Evolutionary conservation across 2,113 vertebrate species (phyloP), one percentile per base, ranked within the genome.

Genomic region (Sceloporus undulatus): DNA sequence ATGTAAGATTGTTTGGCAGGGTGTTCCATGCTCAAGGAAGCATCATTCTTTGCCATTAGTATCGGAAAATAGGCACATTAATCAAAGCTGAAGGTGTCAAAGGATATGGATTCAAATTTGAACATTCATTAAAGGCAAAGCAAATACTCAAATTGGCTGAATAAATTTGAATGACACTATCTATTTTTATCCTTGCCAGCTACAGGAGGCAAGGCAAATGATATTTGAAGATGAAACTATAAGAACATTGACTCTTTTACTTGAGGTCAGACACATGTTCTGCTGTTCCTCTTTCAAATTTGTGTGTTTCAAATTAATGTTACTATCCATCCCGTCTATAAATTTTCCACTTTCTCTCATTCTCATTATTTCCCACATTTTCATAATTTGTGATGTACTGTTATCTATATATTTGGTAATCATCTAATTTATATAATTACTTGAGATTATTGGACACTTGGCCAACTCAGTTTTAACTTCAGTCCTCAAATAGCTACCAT

Each of bases 251-350:
- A 21, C 23, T 59, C 34, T 40, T 86, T 80, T 80, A 27, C 66
- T 38, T 79, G 75, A 78, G 19, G 9, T 7, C 73, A 76, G 13
- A 5, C 11, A 48, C 34, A n/a, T 85, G 29, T 68, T 70, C 29
- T 38, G 6, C 62, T 16, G n/a, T 42, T 38, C 52, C 18, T 27
- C 52, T 84, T 54, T 71, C 23, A 42, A 40, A 70, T 79, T 54
- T 79, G 52, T 40, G 54, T 10, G 42, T 79, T 54, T 9, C 40
- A 79, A 86, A 86, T 70, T 86, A 86, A 86, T 48, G 27, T 38
- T 62, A 9, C 59, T n/a, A 16, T 81, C 18, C 62, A 21, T 25
- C 25, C 18, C 54, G 27, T 34, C 80, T 21, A 8, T 23, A 66
- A 19, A 82, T 4, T 18, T 34, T 82, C 38, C 34, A 38, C 34